Evolutionary conservation across 2,113 vertebrate genomes (phyloP), one percentile per base, ranked within the genome.

Genomic region (Onychostruthus taczanowskii): DNA sequence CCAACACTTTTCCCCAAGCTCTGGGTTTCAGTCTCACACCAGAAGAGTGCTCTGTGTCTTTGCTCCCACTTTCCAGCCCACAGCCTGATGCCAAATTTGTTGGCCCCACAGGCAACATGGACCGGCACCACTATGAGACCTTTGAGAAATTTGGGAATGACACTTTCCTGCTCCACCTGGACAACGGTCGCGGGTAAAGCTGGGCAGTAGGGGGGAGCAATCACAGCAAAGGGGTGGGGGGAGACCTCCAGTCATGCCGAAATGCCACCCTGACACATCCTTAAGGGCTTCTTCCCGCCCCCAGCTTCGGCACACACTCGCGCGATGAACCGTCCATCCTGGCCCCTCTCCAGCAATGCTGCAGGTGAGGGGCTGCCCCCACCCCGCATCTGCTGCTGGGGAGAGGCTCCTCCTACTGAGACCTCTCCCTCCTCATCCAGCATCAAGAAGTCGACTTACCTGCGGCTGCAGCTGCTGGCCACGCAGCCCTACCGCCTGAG

Each of bases 71-170:
- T 84, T 11, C 24, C 2, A 1, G 43, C 44, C 33, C 63, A 76
- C 16, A 43, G 63, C n/a, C 16, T 8, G 1, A 68, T 43, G 19
- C 23, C 16, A 37, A 44, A 77, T 63, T 46, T 82, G 3, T 66
- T 84, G 56, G 46, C 50, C 37, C 62, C 55, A 10, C 89, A 99
- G 98, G 98, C 89, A 99, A 98, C 94, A 98, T 99, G 98, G 98
- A 98, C 96, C 97, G 98, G 8, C 98, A 98, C 81, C 98, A 98
- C 92, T 98, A 98, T 0, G 98, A 99, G 94, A 99, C 98, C 7
- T 99, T 99, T 17, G 98, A 99, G 94, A 98, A 98, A 84, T 99
- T 99, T 97, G 98, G 98, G 47, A 99, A 99, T 11, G 66, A 98
- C 67, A 99, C 98, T 6, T 98, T 98, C 73, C 95, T 98, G 9